phyloP scores from a whole-genome alignment of 1,140 invertebrate species.

The Ditylenchus dipsaci region DNA sequence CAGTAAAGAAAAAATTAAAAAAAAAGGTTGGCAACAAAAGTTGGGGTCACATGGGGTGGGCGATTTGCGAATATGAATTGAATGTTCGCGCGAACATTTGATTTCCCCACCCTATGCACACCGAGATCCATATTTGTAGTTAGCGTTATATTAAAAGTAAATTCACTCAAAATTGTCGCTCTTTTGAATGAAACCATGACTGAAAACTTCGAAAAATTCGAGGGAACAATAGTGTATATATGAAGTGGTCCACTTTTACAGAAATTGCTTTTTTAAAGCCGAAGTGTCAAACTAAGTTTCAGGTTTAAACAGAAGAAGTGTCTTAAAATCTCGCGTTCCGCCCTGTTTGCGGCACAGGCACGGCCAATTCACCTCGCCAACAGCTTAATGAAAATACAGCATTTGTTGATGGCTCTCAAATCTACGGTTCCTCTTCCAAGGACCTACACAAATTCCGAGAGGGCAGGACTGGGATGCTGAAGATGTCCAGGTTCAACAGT shows the following conservation, averaged over 20 bases:
- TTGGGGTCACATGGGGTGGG: no score
- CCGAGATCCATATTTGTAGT: no score
- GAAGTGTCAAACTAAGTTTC: constrained; percentile 14
- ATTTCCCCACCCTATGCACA: no score
- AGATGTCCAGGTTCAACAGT: constrained; percentile 55
- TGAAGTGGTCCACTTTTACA: no score
- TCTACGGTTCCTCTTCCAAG: constrained; percentile 54
- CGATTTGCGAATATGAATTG: no score
- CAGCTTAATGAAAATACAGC: constrained; percentile 57
- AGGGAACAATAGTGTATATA: no score
- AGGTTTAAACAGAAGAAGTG: constrained; percentile 53
- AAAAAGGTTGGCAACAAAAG: no score
- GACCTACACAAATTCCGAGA: constrained; percentile 57
- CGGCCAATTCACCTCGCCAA: constrained; percentile 42
- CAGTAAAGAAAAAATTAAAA: no score
- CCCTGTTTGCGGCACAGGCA: constrained; percentile 53
- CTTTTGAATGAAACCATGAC: background rate
- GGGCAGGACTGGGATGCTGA: constrained; percentile 54
- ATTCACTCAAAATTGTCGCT: background rate
- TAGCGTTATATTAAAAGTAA: no score
- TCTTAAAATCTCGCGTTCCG: constrained; percentile 54
- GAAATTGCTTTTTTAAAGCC: background rate
- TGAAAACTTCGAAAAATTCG: no score
- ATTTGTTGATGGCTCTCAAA: constrained; percentile 54
- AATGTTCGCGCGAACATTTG: no score